Evolutionary conservation across 2,113 vertebrate species (phyloP).

Genomic region (Panurus biarmicus): DNA sequence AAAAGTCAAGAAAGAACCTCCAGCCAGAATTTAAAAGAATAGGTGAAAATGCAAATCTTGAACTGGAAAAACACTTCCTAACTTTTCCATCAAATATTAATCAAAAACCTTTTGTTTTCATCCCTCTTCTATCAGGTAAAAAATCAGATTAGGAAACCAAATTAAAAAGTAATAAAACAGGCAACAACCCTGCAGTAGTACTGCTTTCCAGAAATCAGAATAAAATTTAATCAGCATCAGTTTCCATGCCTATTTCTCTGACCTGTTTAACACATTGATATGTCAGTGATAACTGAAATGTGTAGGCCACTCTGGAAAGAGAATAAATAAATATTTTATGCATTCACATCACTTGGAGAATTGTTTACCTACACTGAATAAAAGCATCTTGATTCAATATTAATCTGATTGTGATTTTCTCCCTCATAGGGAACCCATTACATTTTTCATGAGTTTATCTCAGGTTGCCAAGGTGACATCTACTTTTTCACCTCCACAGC

Average conservation of each 20-base stretch:
- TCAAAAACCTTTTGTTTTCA: background rate
- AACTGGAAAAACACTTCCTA: background rate
- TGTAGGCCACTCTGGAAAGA: background rate
- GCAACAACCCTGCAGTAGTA: background rate
- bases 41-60: background rate
- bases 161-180: background rate
- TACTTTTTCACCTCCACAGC: background rate
- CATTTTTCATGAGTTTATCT: constrained; percentile 5
- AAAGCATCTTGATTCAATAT: background rate
- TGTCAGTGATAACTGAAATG: background rate
- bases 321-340: constrained; percentile 12
- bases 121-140: background rate
- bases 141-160: background rate
- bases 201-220: background rate
- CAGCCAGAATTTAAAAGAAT: background rate
- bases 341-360: background rate
- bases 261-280: background rate
- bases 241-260: background rate
- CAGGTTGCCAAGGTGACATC: background rate
- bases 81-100: background rate
- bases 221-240: background rate
- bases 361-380: background rate
- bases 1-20: background rate
- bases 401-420: background rate
- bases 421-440: background rate